These are phyloP conservation scores for Haliclystus octoradiatus DNA, from an alignment of 30 jellyfish, hydroid and myxozoan genomes.

Conservation along the genomic window DNA sequence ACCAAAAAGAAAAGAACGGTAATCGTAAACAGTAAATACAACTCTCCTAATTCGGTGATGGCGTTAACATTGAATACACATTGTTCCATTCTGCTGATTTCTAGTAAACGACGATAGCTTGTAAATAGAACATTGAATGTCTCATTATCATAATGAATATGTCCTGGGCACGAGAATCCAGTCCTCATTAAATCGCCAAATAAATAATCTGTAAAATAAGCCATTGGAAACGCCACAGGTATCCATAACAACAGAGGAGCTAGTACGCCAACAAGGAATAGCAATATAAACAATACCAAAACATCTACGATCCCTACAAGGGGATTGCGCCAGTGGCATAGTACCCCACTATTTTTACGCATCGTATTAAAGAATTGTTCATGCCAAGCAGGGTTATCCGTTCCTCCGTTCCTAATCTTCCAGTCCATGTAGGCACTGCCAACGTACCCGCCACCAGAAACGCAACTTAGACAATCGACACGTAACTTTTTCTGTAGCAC, in stretches of 20 bases:
- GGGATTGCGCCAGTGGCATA: slow-evolving; percentile 67
- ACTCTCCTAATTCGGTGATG: slow-evolving; percentile 1
- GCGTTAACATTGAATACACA: neutral
- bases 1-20: slow-evolving; percentile 8
- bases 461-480: slow-evolving; percentile 44
- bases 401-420: slow-evolving; percentile 55
- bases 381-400: slow-evolving; percentile 64
- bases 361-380: slow-evolving; percentile 57
- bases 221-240: slow-evolving; percentile 56
- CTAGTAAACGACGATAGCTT: neutral
- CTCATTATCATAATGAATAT: slow-evolving; percentile 4
- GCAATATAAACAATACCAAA: slow-evolving; percentile 10
- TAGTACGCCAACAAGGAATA: slow-evolving; percentile 30
- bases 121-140: neutral
- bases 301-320: slow-evolving; percentile 23
- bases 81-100: neutral
- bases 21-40: slow-evolving; percentile 7
- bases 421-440: slow-evolving; percentile 69
- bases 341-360: slow-evolving; percentile 44
- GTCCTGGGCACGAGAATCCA: slow-evolving; percentile 41
- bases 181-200: slow-evolving; percentile 21
- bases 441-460: slow-evolving; percentile 72
- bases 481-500: slow-evolving; percentile 45
- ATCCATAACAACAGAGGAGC: slow-evolving; percentile 52
- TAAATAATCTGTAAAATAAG: slow-evolving; percentile 29